Conservation (phyloP, 1,140 invertebrate species). For the Drosophila persimilis region DNA sequence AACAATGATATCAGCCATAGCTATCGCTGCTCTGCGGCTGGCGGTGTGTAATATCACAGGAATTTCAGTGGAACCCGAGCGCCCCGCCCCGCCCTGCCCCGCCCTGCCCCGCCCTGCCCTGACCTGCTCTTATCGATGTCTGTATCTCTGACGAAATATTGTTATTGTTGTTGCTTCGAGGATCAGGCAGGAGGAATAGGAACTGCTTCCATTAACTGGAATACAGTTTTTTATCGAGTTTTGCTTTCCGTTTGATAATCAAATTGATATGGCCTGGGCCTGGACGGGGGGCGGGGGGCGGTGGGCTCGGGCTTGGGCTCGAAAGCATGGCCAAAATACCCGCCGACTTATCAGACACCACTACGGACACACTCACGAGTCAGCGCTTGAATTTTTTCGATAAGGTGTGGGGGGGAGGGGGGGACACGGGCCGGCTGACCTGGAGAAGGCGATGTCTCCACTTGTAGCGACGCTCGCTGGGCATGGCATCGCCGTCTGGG, state of each 20-base stretch:
- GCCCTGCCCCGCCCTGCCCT: no score
- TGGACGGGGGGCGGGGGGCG: no score
- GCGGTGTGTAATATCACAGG: slow-evolving; percentile 20
- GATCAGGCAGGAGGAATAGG: background rate
- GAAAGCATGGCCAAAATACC: background rate
- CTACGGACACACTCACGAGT: no score
- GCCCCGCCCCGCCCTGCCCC: background rate
- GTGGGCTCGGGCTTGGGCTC: no score
- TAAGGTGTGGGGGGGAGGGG: no score
- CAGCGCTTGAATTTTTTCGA: no score
- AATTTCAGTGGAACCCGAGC: slow-evolving; percentile 25
- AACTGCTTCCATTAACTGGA: background rate
- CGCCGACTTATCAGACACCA: slow-evolving; percentile 8
- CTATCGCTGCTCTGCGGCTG: slow-evolving; percentile 7
- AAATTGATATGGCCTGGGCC: slow-evolving; percentile 21
- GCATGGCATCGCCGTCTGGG: slow-evolving; percentile 37
- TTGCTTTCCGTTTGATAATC: slow-evolving; percentile 44
- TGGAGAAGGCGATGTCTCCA: slow-evolving; percentile 49
- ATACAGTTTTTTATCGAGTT: slow-evolving; percentile 32
- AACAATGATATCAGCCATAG: slow-evolving; percentile 16
- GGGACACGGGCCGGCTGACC: slow-evolving; percentile 31
- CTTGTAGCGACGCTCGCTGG: slow-evolving; percentile 51
- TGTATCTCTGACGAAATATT: slow-evolving; percentile 5
- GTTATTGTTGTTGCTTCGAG: background rate
- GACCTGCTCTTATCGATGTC: background rate